A percentile compares a stretch with the other conserved stretches of the same genome.
These are phyloP conservation scores for Syndactyla subalaris DNA, from an alignment of 2,797 vertebrate genomes.

Conservation along the genomic window DNA sequence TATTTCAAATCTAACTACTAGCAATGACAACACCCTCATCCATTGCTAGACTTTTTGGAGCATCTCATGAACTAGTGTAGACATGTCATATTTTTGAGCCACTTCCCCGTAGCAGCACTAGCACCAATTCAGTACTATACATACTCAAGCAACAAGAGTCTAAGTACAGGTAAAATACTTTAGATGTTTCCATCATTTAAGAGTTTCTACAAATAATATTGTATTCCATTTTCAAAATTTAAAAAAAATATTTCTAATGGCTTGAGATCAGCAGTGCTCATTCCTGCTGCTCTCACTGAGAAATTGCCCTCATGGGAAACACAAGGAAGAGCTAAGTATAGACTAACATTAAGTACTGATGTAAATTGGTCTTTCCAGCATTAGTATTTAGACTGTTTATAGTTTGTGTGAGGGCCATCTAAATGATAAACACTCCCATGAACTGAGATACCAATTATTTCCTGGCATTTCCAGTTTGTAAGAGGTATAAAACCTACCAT, in stretches of 20 bases:
- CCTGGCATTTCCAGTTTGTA: slow-evolving; percentile 40
- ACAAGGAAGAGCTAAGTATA: slow-evolving; percentile 33
- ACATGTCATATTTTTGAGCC: neutral
- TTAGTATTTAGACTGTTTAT: neutral
- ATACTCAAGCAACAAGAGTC: neutral
- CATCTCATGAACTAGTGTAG: neutral
- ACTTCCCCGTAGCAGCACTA: neutral
- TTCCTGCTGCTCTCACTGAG: neutral
- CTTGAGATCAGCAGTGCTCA: neutral
- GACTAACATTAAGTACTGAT: neutral
- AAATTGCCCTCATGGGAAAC: slow-evolving; percentile 27
- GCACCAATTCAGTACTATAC: neutral
- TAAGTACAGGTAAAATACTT: neutral
- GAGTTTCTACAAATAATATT: neutral
- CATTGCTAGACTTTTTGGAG: neutral
- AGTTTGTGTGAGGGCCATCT: slow-evolving; percentile 9
- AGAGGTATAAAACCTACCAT: slow-evolving; percentile 20
- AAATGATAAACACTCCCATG: slow-evolving; percentile 39
- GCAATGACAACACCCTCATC: neutral
- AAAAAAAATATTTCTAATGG: neutral
- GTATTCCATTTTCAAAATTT: neutral
- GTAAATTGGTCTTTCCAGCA: slow-evolving; percentile 14
- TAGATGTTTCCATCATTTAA: neutral
- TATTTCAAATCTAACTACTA: neutral
- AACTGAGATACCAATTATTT: slow-evolving; percentile 25